phyloP scores from a whole-genome alignment of 2,113 vertebrate genomes.

The Perca fluviatilis region DNA sequence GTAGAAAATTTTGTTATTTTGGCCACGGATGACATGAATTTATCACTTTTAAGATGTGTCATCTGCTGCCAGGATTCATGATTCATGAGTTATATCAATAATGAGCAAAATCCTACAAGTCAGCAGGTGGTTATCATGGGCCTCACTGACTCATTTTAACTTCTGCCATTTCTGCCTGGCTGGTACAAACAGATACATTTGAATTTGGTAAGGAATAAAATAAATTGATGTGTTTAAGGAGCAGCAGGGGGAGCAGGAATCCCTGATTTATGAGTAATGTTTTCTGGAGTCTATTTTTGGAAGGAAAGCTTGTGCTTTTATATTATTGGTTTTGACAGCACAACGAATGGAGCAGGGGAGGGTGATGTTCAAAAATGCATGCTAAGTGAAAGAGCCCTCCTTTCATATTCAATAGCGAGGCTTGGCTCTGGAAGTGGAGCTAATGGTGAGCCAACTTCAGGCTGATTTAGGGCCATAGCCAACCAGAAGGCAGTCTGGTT shows the following conservation, averaged over 20 bases:
- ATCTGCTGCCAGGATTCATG: background rate
- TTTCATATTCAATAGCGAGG: slow-evolving; percentile 45
- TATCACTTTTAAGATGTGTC: background rate
- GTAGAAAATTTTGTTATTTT: background rate
- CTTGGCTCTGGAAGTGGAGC: slow-evolving; percentile 51
- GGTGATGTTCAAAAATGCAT: slow-evolving; percentile 52
- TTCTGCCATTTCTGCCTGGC: slow-evolving; percentile 22
- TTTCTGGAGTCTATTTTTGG: slow-evolving; percentile 70
- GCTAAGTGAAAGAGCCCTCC: slow-evolving; percentile 52
- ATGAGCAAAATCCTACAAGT: slow-evolving; percentile 10
- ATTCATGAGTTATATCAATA: background rate
- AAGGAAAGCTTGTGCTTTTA: slow-evolving; percentile 55
- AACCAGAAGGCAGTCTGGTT: slow-evolving; percentile 56
- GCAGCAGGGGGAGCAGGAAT: slow-evolving; percentile 39
- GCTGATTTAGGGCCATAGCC: slow-evolving; percentile 48
- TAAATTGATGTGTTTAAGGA: slow-evolving; percentile 27
- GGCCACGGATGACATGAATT: background rate
- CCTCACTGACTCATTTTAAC: slow-evolving; percentile 24
- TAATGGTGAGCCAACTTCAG: slow-evolving; percentile 34
- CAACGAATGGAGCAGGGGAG: slow-evolving; percentile 45
- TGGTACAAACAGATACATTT: slow-evolving; percentile 22
- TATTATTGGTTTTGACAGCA: slow-evolving; percentile 68
- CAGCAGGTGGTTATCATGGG: slow-evolving; percentile 10
- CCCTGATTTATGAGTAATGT: slow-evolving; percentile 67
- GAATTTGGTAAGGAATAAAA: slow-evolving; percentile 31